Evolutionary conservation across 2,888 invertebrate species (phyloP).

Genomic region (Rugalucina vietnamica): DNA sequence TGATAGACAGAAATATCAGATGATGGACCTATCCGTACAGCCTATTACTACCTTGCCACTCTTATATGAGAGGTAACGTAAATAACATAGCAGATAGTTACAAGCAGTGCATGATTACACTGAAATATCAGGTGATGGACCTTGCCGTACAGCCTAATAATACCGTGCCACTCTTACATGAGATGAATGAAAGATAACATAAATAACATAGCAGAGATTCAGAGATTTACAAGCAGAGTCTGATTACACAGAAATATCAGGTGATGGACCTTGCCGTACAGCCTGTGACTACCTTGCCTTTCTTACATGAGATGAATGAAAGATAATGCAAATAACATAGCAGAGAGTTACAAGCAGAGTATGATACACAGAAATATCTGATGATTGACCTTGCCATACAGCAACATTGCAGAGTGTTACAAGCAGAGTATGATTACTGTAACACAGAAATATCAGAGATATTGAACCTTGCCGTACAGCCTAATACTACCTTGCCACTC

Average conservation of each 20-base stretch:
- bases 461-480: constrained; percentile 94
- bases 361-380: too few species aligned
- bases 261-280: constrained; percentile 95
- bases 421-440: constrained; percentile 73
- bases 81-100: too few species aligned
- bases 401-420: too few species aligned
- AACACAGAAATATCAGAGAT: constrained; percentile 91
- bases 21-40: constrained; percentile 94
- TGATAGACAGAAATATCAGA: constrained; percentile 90
- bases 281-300: constrained; percentile 84
- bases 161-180: constrained; percentile 49
- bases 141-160: constrained; percentile 90
- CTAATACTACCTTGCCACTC: constrained; percentile 82
- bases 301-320: constrained; percentile 59
- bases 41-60: constrained; percentile 84
- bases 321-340: too few species aligned
- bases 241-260: constrained; percentile 88
- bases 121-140: constrained; percentile 94
- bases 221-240: constrained; percentile 53
- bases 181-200: constrained; percentile 61
- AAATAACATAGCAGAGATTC: too few species aligned
- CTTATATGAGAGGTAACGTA: constrained; percentile 49
- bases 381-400: too few species aligned
- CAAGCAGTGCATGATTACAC: constrained; percentile 74
- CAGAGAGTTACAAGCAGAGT: too few species aligned